phyloP scores from a whole-genome alignment of 2,797 vertebrate genomes.

The Serranus cabrilla region DNA sequence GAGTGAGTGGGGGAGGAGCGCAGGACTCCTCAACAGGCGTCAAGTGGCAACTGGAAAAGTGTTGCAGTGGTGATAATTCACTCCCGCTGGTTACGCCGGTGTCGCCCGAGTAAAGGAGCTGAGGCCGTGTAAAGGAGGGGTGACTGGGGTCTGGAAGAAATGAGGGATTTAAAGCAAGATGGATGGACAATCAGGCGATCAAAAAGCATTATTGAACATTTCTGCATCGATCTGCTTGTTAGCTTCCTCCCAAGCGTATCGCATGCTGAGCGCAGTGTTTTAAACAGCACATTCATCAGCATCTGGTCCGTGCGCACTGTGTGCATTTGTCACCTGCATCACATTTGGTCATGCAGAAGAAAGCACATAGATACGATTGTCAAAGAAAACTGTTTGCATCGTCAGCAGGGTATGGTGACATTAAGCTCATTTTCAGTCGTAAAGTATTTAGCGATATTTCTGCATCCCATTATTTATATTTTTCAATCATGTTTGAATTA shows the following conservation, averaged over 20 bases:
- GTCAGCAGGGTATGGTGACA: background rate
- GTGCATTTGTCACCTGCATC: background rate
- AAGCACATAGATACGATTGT: background rate
- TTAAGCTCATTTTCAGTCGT: too few relatives aligned
- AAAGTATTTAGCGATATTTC: too few relatives aligned
- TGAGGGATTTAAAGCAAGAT: slow-evolving; percentile 5
- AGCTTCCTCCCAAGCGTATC: slow-evolving; percentile 22
- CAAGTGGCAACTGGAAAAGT: slow-evolving; percentile 26
- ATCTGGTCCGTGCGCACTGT: background rate
- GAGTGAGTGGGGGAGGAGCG: slow-evolving; percentile 17
- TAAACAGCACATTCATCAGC: slow-evolving; percentile 24
- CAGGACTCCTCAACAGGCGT: slow-evolving; percentile 19
- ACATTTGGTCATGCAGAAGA: background rate
- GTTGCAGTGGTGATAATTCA: slow-evolving; percentile 34
- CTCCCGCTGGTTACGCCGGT: slow-evolving; percentile 6
- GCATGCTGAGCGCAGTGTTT: slow-evolving; percentile 17
- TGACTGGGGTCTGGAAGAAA: background rate
- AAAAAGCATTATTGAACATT: slow-evolving; percentile 28
- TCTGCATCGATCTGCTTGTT: slow-evolving; percentile 45
- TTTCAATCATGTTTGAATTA: too few relatives aligned
- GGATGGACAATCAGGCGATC: slow-evolving; percentile 38
- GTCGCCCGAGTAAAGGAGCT: background rate
- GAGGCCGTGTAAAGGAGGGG: background rate
- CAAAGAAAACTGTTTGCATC: background rate
- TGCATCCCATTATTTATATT: too few relatives aligned